Percentiles rank a stretch among this genome's conserved stretches.
Conservation (phyloP, 2,113 vertebrate genomes). For the Hippoglossus stenolepis region DNA sequence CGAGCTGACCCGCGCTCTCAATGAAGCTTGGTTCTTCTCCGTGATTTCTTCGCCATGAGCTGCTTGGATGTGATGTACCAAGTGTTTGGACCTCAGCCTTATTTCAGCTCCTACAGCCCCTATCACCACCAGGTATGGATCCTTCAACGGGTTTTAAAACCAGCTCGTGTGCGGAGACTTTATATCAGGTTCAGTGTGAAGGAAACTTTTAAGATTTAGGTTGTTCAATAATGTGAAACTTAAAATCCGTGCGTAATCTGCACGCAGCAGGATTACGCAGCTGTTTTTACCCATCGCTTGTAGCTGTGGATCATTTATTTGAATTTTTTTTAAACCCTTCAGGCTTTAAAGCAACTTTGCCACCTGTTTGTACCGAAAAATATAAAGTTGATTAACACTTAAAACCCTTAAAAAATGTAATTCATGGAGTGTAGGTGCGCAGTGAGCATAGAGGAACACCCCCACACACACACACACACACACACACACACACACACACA, state of each 20-base stretch:
- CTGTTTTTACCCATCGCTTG: too few relatives aligned
- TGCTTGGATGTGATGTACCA: conserved; percentile 99
- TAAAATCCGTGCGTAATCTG: too few relatives aligned
- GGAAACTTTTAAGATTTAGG: not conserved
- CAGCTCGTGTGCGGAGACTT: not conserved
- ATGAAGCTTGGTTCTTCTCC: conserved; percentile 78
- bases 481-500: too few relatives aligned
- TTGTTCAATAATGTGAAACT: too few relatives aligned
- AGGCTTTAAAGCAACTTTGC: not conserved
- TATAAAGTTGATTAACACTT: too few relatives aligned
- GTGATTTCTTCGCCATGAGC: conserved; percentile 92
- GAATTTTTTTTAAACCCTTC: not conserved
- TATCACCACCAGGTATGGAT: conserved; percentile 91
- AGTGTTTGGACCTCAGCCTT: conserved; percentile 94
- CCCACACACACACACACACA: too few relatives aligned
- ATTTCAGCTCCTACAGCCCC: conserved; percentile 89
- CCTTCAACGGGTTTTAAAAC: not conserved
- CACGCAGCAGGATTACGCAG: too few relatives aligned
- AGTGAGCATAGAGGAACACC: too few relatives aligned
- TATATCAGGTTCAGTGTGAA: rapidly evolving
- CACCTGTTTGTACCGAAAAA: too few relatives aligned
- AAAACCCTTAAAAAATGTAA: too few relatives aligned
- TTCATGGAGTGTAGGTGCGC: too few relatives aligned
- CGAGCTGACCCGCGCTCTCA: conserved; percentile 50
- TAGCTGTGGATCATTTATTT: too few relatives aligned